Evolutionary conservation across 2,113 vertebrate genomes (phyloP).

Genomic region (Girardinichthys multiradiatus): DNA sequence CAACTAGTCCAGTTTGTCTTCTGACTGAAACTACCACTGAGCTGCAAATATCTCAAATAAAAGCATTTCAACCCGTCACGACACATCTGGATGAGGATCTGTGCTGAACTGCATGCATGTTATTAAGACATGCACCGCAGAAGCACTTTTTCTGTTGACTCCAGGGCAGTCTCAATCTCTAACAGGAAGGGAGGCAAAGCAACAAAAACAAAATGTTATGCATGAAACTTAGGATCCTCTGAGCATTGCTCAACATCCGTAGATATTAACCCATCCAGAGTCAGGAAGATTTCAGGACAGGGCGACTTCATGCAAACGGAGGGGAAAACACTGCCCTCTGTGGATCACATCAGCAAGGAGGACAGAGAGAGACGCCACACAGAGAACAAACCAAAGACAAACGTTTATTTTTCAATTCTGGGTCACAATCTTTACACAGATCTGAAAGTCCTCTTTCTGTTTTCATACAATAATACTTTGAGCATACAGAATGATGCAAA

Average conservation of each 20-base stretch:
- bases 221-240: slow-evolving; percentile 62
- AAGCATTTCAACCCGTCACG: not conserved
- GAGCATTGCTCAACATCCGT: slow-evolving; percentile 72
- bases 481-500: not conserved
- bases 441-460: not conserved
- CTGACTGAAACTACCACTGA: not conserved
- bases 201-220: slow-evolving; percentile 30
- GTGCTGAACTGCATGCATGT: not conserved
- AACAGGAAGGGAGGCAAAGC: slow-evolving; percentile 65
- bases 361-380: not conserved
- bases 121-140: slow-evolving; percentile 35
- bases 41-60: not conserved
- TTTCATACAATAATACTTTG: not conserved
- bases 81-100: not conserved
- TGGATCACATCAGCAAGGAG: slow-evolving; percentile 2
- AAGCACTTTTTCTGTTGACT: slow-evolving; percentile 54
- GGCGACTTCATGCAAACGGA: not conserved
- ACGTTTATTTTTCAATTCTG: not conserved
- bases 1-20: not conserved
- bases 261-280: slow-evolving; percentile 29
- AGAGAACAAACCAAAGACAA: not conserved
- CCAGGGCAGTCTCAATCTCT: slow-evolving; percentile 53
- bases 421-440: not conserved
- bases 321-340: slow-evolving; percentile 30
- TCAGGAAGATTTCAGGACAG: slow-evolving; percentile 41